phyloP scores from a whole-genome alignment of 1,140 invertebrate genomes.

The Polyergus mexicanus region DNA sequence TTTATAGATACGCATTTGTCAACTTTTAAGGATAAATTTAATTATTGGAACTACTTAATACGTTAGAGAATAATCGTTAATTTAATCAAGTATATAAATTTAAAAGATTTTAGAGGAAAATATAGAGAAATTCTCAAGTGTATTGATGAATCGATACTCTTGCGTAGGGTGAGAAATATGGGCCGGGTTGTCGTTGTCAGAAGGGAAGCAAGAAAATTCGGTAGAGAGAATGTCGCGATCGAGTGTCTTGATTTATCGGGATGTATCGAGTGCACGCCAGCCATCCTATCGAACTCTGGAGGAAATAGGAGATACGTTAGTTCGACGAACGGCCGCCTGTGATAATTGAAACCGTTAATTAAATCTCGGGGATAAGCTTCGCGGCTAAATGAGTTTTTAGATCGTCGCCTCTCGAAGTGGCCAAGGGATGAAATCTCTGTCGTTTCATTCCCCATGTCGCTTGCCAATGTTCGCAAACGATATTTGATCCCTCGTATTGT shows the following conservation, averaged over 20 bases:
- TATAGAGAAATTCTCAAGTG: neutral
- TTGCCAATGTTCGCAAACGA: neutral
- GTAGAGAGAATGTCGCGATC: conserved; percentile 45
- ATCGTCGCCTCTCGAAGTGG: conserved; percentile 40
- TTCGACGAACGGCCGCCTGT: conserved; percentile 43
- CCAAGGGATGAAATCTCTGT: conserved; percentile 48
- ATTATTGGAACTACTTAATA: too few relatives aligned
- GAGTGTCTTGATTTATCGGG: conserved; percentile 61
- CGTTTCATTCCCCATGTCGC: conserved; percentile 37
- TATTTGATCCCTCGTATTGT: conserved; percentile 4
- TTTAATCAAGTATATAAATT: neutral
- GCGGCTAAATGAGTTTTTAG: conserved; percentile 68
- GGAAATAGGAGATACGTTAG: conserved; percentile 63
- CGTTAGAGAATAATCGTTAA: neutral
- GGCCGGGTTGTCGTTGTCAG: conserved; percentile 40
- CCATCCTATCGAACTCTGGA: conserved; percentile 33
- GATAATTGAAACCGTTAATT: conserved; percentile 71
- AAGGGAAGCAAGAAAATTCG: conserved; percentile 35
- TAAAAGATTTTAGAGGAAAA: neutral
- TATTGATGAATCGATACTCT: conserved; percentile 8
- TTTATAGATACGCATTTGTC: too few relatives aligned
- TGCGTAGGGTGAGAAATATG: conserved; percentile 33
- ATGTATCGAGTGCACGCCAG: conserved; percentile 43
- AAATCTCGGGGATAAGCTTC: conserved; percentile 68
- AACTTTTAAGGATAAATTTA: too few relatives aligned